Evolutionary conservation across 2,113 vertebrate species (phyloP).

Genomic region (Zosterops hypoxanthus): DNA sequence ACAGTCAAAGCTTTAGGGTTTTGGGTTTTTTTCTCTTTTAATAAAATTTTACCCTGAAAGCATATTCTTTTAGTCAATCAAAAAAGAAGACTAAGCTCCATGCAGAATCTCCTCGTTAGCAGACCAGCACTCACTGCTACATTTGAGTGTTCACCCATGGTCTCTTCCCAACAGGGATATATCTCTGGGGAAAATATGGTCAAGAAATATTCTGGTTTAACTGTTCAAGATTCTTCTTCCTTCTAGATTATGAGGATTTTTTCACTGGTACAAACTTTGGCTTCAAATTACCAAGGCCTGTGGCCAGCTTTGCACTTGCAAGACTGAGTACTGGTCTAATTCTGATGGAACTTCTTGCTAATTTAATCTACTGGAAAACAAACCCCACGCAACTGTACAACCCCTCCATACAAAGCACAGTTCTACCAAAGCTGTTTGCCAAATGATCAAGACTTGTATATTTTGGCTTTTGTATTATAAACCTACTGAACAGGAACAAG

Average conservation of each 20-base stretch:
- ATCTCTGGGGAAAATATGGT: background rate
- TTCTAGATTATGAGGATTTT: background rate
- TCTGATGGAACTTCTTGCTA: background rate
- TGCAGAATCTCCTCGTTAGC: background rate
- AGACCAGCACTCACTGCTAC: background rate
- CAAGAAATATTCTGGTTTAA: background rate
- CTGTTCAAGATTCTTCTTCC: background rate
- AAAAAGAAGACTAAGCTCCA: background rate
- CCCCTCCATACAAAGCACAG: background rate
- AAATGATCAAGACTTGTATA: slow-evolving; percentile 1
- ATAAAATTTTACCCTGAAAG: background rate
- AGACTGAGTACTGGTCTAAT: background rate
- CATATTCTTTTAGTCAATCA: background rate
- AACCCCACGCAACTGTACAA: background rate
- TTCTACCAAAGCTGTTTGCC: slow-evolving; percentile 1
- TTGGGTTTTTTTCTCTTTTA: background rate
- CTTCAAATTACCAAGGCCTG: background rate
- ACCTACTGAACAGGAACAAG: slow-evolving; percentile 34
- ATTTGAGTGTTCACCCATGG: accelerated
- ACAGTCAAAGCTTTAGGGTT: background rate
- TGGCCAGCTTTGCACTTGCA: background rate
- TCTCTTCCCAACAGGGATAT: background rate
- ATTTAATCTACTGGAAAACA: slow-evolving; percentile 8
- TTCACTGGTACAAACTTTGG: background rate
- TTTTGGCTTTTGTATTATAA: slow-evolving; percentile 41